Percentiles rank a stretch among this genome's conserved stretches.
phyloP scores from a whole-genome alignment of 2,888 invertebrate species.

The Eurois occulta region DNA sequence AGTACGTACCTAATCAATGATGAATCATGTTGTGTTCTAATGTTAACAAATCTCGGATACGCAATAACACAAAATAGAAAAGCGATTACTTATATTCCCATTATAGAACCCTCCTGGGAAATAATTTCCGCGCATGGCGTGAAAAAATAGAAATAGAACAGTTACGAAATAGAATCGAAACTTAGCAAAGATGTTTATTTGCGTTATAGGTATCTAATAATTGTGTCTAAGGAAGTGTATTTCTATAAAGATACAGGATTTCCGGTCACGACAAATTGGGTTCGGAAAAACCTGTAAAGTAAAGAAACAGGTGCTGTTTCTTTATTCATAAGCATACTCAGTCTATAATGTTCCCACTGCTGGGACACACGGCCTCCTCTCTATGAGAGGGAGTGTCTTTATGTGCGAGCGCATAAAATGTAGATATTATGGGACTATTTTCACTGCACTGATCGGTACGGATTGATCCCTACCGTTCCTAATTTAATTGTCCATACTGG shows the following conservation, averaged over 20 bases:
- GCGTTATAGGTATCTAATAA: neutral
- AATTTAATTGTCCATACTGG: neutral
- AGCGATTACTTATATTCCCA: neutral
- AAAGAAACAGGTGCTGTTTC: too few species aligned
- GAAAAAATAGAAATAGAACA: slow-evolving; percentile 16
- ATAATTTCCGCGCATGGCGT: neutral
- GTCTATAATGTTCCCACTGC: too few species aligned
- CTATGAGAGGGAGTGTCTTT: too few species aligned
- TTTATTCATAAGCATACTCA: too few species aligned
- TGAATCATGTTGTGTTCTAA: slow-evolving; percentile 6
- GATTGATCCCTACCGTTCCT: neutral
- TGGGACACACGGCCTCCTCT: too few species aligned
- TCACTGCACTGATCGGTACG: neutral
- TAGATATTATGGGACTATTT: neutral
- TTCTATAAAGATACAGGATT: neutral
- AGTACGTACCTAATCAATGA: neutral
- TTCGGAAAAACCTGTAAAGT: neutral
- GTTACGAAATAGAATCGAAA: neutral
- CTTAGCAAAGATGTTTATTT: slow-evolving; percentile 1
- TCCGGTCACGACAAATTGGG: neutral
- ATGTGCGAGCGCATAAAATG: neutral
- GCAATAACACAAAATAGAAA: slow-evolving; percentile 20
- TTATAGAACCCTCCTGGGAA: neutral
- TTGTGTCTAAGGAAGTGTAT: neutral
- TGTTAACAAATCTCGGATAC: neutral